Evolutionary conservation across 92 coral and sea anemone genomes (phyloP), one percentile per base, ranked within the genome.

Genomic region (Galaxea fascicularis): DNA sequence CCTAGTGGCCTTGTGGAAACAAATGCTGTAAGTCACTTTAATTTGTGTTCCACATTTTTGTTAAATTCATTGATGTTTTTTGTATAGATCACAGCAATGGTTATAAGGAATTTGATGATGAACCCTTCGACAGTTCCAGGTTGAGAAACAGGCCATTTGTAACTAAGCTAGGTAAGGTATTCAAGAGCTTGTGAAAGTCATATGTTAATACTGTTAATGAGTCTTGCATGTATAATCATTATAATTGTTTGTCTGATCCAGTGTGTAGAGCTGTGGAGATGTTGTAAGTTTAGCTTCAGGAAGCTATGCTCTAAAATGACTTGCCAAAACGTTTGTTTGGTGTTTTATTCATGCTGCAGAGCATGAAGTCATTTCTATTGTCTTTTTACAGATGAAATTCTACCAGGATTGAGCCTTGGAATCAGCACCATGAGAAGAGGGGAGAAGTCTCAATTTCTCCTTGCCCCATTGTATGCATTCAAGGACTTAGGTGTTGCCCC

Each of bases 101-200:
- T 6, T 94, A 97, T 73, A 28, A 82, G 20, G 99, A 97, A 65
- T 97, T 88, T 66, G 56, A 89, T 56, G 99, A 95, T 75, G 99
- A 97, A 74, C 99, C 99, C 0, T 97, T 93, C 77, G 99, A 97
- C 85, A 95, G 98, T 0, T 86, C 98, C 44, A 86, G 99, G 57
- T 81, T 94, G 52, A 73, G 98, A 83, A 93, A 90, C 78, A 89
- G 88, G 44, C 95, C 97, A 31, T 89, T 92, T 20, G 91, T 91
- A 54, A 58, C 77, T 10, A 87, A 87, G 56, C 89, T 97, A 10
- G 99, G 99, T 39, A 68, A 31, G 79, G 95, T 92, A 86, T 46
- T 78, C 54, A 16, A 53, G 1, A 2, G 16, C 11, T 54, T 29
- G 6, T n/a, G n/a, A n/a, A n/a, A n/a, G n/a, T n/a, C n/a, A n/a